These are phyloP conservation scores for Ethmia dodecea DNA, from an alignment of 2,888 invertebrate genomes.

Conservation along the genomic window DNA sequence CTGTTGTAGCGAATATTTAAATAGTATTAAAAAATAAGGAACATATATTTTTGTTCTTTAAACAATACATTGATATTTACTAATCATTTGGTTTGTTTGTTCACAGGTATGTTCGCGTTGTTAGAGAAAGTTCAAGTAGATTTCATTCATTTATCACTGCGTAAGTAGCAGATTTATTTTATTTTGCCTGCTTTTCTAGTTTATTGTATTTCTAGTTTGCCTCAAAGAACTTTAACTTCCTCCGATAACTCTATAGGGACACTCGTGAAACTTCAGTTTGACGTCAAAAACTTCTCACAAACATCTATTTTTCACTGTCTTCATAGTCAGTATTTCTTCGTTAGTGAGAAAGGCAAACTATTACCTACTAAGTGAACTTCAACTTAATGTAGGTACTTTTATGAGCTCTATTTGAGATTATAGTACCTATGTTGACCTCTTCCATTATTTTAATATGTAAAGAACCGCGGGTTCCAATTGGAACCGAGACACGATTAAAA, in stretches of 20 bases:
- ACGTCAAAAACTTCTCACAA: slow-evolving; percentile 40
- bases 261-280: slow-evolving; percentile 24
- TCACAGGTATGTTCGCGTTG: slow-evolving; percentile 69
- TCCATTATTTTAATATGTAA: no score
- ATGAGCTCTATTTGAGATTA: no score
- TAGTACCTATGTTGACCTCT: no score
- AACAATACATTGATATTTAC: no score
- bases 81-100: slow-evolving; percentile 22
- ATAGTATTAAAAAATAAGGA: no score
- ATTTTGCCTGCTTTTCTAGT: slow-evolving; percentile 30
- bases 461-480: no score
- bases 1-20: no score
- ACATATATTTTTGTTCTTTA: no score
- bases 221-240: background rate
- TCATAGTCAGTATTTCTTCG: slow-evolving; percentile 16
- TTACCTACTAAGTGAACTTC: no score
- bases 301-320: slow-evolving; percentile 42
- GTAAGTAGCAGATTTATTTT: slow-evolving; percentile 63
- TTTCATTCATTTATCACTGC: slow-evolving; percentile 50
- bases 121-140: slow-evolving; percentile 57
- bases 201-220: slow-evolving; percentile 8
- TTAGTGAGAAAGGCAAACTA: slow-evolving; percentile 13
- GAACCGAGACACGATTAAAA: no score
- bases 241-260: background rate
- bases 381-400: no score